These are phyloP conservation scores for Zoanthus gigantus DNA, from an alignment of 92 coral and sea anemone genomes.

Conservation along the genomic window DNA sequence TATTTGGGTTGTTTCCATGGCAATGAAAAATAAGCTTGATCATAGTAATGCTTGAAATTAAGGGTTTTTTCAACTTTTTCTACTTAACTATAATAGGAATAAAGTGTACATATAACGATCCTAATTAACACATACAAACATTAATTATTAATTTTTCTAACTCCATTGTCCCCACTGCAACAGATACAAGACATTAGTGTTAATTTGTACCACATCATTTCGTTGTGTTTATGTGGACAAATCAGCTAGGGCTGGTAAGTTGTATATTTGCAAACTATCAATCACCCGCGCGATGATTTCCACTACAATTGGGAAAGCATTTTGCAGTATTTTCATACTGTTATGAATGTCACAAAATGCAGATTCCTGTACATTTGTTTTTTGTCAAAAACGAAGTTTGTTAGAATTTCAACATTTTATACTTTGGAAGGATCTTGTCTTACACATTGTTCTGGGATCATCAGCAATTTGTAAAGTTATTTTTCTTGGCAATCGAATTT, in stretches of 20 bases:
- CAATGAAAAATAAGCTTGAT: too few relatives aligned
- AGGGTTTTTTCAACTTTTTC: too few relatives aligned
- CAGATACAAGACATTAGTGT: too few relatives aligned
- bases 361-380: background rate
- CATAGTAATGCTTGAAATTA: too few relatives aligned
- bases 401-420: background rate
- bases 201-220: background rate
- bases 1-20: too few relatives aligned
- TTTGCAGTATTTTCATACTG: background rate
- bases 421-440: background rate
- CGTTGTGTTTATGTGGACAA: constrained; percentile 4
- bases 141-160: too few relatives aligned
- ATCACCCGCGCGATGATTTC: background rate
- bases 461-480: background rate
- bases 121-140: too few relatives aligned
- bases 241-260: background rate
- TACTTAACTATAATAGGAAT: too few relatives aligned
- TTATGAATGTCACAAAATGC: background rate
- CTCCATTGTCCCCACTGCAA: too few relatives aligned
- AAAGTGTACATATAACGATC: too few relatives aligned
- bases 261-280: background rate
- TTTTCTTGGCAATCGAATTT: background rate
- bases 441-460: background rate
- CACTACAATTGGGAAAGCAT: background rate
- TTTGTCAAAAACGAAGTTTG: background rate